These are phyloP conservation scores for Icerya purchasi DNA, from an alignment of 2,888 invertebrate genomes.

Conservation along the genomic window DNA sequence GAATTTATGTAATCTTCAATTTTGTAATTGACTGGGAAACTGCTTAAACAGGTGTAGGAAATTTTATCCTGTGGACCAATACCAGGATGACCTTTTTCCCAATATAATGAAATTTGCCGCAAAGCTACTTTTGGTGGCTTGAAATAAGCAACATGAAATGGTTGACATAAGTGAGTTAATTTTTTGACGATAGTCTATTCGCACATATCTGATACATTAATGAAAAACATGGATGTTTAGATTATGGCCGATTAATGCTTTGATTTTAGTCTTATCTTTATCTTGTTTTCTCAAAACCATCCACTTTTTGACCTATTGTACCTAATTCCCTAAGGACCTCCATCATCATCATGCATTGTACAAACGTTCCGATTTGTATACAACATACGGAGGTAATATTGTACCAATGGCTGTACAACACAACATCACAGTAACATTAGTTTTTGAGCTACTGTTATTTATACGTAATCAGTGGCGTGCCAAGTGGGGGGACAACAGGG, in stretches of 20 bases:
- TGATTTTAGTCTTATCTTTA: not conserved
- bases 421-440: not conserved
- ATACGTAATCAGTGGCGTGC: no score
- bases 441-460: not conserved
- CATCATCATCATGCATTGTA: not conserved
- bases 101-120: not conserved
- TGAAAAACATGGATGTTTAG: not conserved
- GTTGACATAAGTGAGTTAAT: not conserved
- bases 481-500: no score
- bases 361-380: not conserved
- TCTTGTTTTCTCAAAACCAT: not conserved
- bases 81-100: not conserved
- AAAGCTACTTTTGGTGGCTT: not conserved
- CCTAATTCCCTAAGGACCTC: not conserved
- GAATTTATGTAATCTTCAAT: no score
- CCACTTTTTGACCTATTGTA: not conserved
- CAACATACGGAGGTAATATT: not conserved
- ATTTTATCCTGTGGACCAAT: not conserved
- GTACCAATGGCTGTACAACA: not conserved
- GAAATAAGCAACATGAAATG: not conserved
- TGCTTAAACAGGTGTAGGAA: no score
- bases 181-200: not conserved
- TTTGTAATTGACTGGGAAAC: no score
- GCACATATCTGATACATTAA: not conserved
- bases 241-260: not conserved